These are phyloP conservation scores for Gorsachius magnificus DNA, from an alignment of 2,797 vertebrate species.

Conservation along the genomic window DNA sequence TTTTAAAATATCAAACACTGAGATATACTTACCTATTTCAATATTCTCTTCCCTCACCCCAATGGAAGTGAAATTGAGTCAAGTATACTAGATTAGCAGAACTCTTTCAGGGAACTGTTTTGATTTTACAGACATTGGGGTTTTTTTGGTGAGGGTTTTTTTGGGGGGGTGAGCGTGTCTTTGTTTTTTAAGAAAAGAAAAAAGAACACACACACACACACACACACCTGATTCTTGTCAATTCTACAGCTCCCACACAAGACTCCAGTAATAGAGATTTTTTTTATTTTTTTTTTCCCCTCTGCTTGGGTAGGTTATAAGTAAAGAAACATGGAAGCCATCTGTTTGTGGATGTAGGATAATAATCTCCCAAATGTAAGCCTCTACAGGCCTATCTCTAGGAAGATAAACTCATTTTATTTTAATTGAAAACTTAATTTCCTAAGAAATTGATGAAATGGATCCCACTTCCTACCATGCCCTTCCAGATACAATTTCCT, in stretches of 20 bases:
- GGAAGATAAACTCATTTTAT: constrained; percentile 43
- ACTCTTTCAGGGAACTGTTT: background rate
- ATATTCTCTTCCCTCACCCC: background rate
- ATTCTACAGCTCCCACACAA: background rate
- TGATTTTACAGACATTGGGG: background rate
- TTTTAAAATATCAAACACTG: background rate
- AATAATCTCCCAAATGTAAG: background rate
- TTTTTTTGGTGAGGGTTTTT: too few species aligned
- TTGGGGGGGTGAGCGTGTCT: background rate
- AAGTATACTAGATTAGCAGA: background rate
- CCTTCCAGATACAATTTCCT: constrained; percentile 44
- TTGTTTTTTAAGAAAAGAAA: background rate
- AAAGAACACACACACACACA: too few species aligned
- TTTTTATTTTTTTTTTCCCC: background rate
- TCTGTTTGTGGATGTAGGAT: background rate
- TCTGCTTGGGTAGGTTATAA: background rate
- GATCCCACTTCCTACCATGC: constrained; percentile 43
- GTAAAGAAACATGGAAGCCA: background rate
- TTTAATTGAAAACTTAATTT: constrained; percentile 63
- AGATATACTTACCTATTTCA: background rate
- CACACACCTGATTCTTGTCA: background rate
- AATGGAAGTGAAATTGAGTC: background rate
- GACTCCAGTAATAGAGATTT: background rate
- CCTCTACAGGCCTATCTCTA: constrained; percentile 13
- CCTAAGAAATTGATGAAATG: constrained; percentile 41